Base-by-base conservation (phyloP, 2,797 vertebrate genomes). In the Macropodus opercularis region DNA sequence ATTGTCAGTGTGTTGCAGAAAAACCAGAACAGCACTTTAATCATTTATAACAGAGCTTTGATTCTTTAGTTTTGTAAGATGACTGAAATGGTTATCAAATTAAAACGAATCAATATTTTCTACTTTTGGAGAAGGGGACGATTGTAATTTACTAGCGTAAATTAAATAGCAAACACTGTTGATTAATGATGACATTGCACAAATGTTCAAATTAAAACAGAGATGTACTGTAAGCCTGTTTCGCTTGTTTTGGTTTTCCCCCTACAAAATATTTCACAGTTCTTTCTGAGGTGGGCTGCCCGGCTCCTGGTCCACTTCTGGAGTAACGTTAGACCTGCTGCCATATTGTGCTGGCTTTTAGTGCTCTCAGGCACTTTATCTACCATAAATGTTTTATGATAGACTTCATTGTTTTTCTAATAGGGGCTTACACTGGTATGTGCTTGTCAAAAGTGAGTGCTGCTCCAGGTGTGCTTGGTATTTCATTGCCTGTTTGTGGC, bases 401-500 rank as follows among this genome's bases (percentile, higher is more conserved):
- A 57, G 77, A 87, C 77, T 75, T 84, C 80, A 81, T 86, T 90
- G 79, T 89, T 85, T 85, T 83, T 86, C 72, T 87, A 87, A 89
- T 81, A 63, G 73, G 59, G 69, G 70, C 80, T 82, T 64, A 75
- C 72, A 48, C 66, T 58, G 69, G 63, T 80, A 60, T 71, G 63
- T 75, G 68, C 77, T 71, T 77, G 85, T 87, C 87, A 87, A 61
- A 83, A 79, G 75, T 78, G 77, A 85, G 72, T 42, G 81, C 79
- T 63, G 83, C 76, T 88, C 73, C 80, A 87, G 85, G 84, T 90
- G 83, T 67, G 81, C 85, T 82, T 80, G 74, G 70, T 79, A 83
- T 90, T 90, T 88, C 85, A 87, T 80, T 78, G 85, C 79, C 84
- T 83, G 87, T 89, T 89, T 86, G 85, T 85, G 75, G 87, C 85